Percentiles rank a stretch among this genome's conserved stretches.
Conservation (phyloP, 1,140 invertebrate genomes). For the Formica exsecta region DNA sequence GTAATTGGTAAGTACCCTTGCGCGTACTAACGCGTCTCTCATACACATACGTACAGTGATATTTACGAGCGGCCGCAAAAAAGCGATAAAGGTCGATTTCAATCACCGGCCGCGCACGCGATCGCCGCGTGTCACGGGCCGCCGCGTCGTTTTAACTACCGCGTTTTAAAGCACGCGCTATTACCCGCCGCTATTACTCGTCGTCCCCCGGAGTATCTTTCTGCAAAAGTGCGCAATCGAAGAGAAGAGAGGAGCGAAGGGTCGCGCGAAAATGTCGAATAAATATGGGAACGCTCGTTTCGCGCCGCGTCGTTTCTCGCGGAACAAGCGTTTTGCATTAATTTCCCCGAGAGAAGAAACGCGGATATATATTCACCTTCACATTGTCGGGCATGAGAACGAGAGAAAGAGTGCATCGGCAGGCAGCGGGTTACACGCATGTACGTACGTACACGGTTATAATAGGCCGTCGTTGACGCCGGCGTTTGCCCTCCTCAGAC, state of each 20-base stretch:
- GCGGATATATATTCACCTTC: conserved; percentile 54
- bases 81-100: conserved; percentile 47
- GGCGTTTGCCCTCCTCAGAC: conserved; percentile 46
- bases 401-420: conserved; percentile 46
- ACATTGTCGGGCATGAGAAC: neutral
- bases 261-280: conserved; percentile 71
- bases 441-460: neutral
- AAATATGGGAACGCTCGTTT: conserved; percentile 68
- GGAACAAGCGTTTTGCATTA: conserved; percentile 70
- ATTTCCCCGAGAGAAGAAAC: conserved; percentile 65
- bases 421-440: neutral
- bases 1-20: neutral
- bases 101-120: conserved; percentile 45
- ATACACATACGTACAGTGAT: neutral
- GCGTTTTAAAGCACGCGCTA: conserved; percentile 47
- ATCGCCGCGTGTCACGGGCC: conserved; percentile 50
- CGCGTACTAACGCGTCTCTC: conserved; percentile 1
- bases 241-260: neutral
- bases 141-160: conserved; percentile 54
- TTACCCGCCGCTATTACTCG: conserved; percentile 48
- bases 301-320: conserved; percentile 5
- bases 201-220: conserved; percentile 15
- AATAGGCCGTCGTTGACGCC: conserved; percentile 18
- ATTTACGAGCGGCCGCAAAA: conserved; percentile 38
- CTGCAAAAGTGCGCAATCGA: conserved; percentile 22